A percentile compares a stretch with the other conserved stretches of the same genome.
These are phyloP conservation scores for Drosophila sp. DNA, from an alignment of 1,140 invertebrate genomes.

Conservation along the genomic window DNA sequence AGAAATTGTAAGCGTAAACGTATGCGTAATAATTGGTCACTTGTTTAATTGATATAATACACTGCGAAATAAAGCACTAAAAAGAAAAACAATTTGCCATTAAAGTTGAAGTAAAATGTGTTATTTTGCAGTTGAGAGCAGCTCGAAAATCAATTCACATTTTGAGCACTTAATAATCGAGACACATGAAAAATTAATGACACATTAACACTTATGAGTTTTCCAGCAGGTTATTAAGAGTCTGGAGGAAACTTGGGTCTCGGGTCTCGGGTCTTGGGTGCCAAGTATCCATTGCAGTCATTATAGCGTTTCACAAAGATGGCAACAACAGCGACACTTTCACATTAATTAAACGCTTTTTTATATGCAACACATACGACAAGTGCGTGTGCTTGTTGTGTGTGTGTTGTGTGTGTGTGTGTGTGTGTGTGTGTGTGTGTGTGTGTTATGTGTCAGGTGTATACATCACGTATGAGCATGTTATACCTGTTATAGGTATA, in stretches of 20 bases:
- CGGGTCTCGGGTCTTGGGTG: conserved; percentile 12
- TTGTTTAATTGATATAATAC: conserved; percentile 8
- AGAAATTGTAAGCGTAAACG: background rate
- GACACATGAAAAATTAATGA: conserved; percentile 61
- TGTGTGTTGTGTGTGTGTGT: conserved; percentile 20
- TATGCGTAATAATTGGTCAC: background rate
- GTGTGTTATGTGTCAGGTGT: conserved; percentile 31
- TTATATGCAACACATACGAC: conserved; percentile 59
- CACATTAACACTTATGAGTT: conserved; percentile 62
- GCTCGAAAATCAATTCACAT: conserved; percentile 52
- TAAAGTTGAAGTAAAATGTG: background rate
- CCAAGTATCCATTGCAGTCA: conserved; percentile 35
- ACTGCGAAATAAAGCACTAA: background rate
- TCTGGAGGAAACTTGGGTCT: background rate
- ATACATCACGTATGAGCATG: conserved; percentile 39
- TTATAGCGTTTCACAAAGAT: conserved; percentile 41
- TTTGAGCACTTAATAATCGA: conserved; percentile 71
- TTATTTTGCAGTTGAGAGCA: conserved; percentile 3
- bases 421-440: conserved; percentile 21
- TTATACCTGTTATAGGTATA: conserved; percentile 31
- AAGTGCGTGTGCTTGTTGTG: conserved; percentile 5
- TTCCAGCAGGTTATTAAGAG: conserved; percentile 10
- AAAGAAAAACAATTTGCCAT: conserved; percentile 4
- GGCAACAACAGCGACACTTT: conserved; percentile 64
- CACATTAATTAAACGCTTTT: conserved; percentile 81